phyloP scores from a whole-genome alignment of 2,113 vertebrate species.

The Serinus canaria region DNA sequence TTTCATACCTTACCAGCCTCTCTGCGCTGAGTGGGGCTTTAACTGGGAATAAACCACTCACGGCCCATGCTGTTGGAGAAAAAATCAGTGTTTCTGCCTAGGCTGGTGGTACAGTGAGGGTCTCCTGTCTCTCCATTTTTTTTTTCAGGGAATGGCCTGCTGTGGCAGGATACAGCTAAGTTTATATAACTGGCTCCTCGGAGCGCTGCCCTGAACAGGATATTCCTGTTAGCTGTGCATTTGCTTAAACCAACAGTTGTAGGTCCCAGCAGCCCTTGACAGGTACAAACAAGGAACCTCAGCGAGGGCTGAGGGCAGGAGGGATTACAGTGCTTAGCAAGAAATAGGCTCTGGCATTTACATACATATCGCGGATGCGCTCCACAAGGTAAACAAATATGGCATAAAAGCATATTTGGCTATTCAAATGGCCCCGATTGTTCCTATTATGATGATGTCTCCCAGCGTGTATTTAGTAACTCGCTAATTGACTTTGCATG shows the following conservation, averaged over 20 bases:
- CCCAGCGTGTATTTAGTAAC: not conserved
- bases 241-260: slow-evolving; percentile 74
- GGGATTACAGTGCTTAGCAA: slow-evolving; percentile 11
- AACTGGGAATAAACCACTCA: not conserved
- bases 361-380: not conserved
- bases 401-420: slow-evolving; percentile 40
- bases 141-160: not conserved
- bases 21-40: not conserved
- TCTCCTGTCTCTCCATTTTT: not conserved
- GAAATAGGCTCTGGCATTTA: slow-evolving; percentile 56
- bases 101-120: not conserved
- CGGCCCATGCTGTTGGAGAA: rapidly evolving
- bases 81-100: not conserved
- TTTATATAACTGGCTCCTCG: slow-evolving; percentile 70
- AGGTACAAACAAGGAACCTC: slow-evolving; percentile 74
- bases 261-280: slow-evolving; percentile 65
- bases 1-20: not conserved
- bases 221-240: slow-evolving; percentile 77
- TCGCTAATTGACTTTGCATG: not conserved
- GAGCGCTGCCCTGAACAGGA: slow-evolving; percentile 69
- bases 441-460: slow-evolving; percentile 43
- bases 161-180: slow-evolving; percentile 53
- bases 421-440: slow-evolving; percentile 46
- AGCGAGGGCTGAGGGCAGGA: slow-evolving; percentile 35
- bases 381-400: slow-evolving; percentile 49